Conservation (phyloP, 2,797 vertebrate species). For the Limosa lapponica region DNA sequence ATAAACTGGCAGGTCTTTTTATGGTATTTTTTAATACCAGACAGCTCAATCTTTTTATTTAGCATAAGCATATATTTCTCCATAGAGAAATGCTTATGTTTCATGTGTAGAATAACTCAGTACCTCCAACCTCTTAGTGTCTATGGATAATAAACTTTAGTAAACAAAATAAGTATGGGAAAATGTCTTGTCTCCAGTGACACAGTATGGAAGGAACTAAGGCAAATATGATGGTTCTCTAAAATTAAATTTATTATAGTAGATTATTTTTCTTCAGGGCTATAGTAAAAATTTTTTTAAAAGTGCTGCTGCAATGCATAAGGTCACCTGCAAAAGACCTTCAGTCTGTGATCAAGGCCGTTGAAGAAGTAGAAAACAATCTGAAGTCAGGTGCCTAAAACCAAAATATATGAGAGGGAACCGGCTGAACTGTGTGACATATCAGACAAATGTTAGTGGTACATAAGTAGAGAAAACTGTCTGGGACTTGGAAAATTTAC, state of each 20-base stretch:
- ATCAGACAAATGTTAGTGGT: neutral
- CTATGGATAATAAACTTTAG: neutral
- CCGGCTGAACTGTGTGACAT: accelerated
- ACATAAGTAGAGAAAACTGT: neutral
- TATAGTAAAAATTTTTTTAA: neutral
- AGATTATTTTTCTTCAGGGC: neutral
- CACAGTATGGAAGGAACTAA: neutral
- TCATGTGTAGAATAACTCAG: neutral
- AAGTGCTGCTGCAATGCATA: neutral
- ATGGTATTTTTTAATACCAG: neutral
- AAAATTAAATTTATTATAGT: neutral
- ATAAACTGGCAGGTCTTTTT: neutral
- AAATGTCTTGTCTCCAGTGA: neutral
- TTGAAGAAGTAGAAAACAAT: neutral
- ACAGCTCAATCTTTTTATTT: neutral
- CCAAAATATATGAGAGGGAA: neutral
- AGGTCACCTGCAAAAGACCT: neutral
- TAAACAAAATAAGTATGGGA: neutral
- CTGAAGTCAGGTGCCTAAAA: neutral
- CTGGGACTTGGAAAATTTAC: neutral
- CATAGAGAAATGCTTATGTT: neutral
- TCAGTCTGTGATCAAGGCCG: neutral
- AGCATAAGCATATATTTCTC: neutral
- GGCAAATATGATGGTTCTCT: neutral
- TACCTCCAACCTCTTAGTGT: neutral